Base-by-base conservation (phyloP, 2,797 vertebrate genomes). In the Sitta carolinensis region DNA sequence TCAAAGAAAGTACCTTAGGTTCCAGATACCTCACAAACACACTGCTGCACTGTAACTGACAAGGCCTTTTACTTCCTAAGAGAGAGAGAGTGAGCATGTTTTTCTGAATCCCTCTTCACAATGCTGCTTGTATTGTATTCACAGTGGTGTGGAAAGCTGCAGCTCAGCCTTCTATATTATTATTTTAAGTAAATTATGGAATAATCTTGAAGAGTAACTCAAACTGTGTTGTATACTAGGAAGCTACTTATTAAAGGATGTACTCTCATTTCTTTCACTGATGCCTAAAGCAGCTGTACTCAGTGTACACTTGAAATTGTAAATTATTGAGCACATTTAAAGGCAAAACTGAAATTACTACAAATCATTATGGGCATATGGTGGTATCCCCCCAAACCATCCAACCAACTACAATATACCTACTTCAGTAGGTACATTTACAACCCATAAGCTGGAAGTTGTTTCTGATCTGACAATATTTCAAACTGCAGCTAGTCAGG, bases 51-150 rank as follows among this genome's bases (percentile, higher is more conserved):
- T 5, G 2, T 10, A 34, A 66, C 0, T 10, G 21, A 32, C 40
- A 67, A 17, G 4, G 32, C 38, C 40, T 73, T 83, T 32, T 26
- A 52, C 47, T 83, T 77, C 34, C 34, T 27, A 52, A 19, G 10
- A 43, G 22, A 59, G 18, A 45, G 20, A 50, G 0, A 0, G 1
- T 2, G 7, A 72, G 16, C 6, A 11, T 17, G 4, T 21, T 80
- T 64, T 80, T 38, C 29, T 76, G 50, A 72, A 55, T 4, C 5
- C 11, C 5, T 68, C 34, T 64, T 73, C 50, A 36, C 20, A 92
- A 5, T 0, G 0, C 32, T 70, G 21, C 68, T n/a, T 62, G 32
- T 16, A 51, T 73, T 66, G 26, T 27, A 17, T 25, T 66, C 27
- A 48, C 13, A 64, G 15, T 4, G 6, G 36, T n/a, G 54, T 72